Conservation (phyloP, 1,140 invertebrate species). For the Lutraria rhynchaena region DNA sequence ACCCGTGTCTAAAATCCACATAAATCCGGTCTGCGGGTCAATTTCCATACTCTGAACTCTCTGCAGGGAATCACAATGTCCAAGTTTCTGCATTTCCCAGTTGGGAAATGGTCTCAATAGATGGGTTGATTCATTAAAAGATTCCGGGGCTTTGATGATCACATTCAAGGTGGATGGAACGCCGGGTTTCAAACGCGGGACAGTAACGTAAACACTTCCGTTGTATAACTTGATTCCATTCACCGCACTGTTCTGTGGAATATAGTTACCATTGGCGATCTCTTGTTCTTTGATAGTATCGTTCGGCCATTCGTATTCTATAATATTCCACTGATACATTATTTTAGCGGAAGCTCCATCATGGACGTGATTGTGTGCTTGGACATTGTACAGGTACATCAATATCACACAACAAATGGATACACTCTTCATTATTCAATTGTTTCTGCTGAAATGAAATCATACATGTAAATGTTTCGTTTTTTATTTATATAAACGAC, state of each 20-base stretch:
- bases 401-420: no score
- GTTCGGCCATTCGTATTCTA: constrained; percentile 71
- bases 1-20: constrained; percentile 75
- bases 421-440: no score
- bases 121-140: neutral
- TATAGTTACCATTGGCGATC: constrained; percentile 55
- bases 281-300: constrained; percentile 54
- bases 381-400: no score
- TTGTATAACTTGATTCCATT: constrained; percentile 73
- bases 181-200: constrained; percentile 65
- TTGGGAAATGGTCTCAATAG: constrained; percentile 68
- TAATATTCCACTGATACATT: constrained; percentile 64
- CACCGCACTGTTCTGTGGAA: constrained; percentile 68
- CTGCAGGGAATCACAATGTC: constrained; percentile 69
- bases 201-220: constrained; percentile 65
- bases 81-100: constrained; percentile 67
- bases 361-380: no score
- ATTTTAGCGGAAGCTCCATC: no score
- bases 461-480: no score
- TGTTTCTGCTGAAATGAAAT: no score
- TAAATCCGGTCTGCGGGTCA: constrained; percentile 69
- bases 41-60: constrained; percentile 72
- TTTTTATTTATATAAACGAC: no score
- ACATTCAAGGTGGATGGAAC: constrained; percentile 65
- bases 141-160: neutral